Conservation (phyloP, 1,140 invertebrate genomes). For the Tigriopus japonicus region DNA sequence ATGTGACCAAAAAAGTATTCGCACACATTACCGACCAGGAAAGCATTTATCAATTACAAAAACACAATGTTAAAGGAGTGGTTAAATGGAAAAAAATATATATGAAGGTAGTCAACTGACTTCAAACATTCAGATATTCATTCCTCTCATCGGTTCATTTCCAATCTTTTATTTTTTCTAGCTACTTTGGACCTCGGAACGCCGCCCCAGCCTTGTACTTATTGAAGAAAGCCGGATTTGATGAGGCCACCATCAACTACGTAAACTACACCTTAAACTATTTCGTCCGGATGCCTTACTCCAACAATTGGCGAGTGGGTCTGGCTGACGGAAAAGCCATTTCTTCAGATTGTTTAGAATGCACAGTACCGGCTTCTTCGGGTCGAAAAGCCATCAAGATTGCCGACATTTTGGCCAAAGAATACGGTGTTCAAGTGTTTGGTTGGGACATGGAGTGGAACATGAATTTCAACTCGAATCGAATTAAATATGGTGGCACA, state of each 20-base stretch:
- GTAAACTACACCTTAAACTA: neutral
- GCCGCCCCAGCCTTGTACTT: too few relatives aligned
- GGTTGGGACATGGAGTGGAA: slow-evolving; percentile 4
- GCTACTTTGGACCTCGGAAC: too few relatives aligned
- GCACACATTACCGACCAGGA: too few relatives aligned
- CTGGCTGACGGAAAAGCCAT: neutral
- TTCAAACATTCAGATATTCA: too few relatives aligned
- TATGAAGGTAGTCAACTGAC: too few relatives aligned
- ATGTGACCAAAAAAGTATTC: too few relatives aligned
- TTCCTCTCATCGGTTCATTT: too few relatives aligned
- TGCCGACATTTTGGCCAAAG: neutral
- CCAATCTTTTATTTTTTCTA: too few relatives aligned
- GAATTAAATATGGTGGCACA: neutral
- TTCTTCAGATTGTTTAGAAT: neutral
- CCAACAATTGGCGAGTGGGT: slow-evolving; percentile 11
- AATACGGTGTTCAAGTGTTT: neutral
- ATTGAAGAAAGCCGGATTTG: neutral
- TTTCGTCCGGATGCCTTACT: slow-evolving; percentile 1
- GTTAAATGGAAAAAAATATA: too few relatives aligned
- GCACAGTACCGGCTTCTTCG: neutral
- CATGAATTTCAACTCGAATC: neutral
- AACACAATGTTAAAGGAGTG: too few relatives aligned
- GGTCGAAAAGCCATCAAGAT: neutral
- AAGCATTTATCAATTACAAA: too few relatives aligned
- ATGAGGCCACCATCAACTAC: neutral